Conservation (phyloP, 2,888 invertebrate genomes). For the Andrena trimmerana region DNA sequence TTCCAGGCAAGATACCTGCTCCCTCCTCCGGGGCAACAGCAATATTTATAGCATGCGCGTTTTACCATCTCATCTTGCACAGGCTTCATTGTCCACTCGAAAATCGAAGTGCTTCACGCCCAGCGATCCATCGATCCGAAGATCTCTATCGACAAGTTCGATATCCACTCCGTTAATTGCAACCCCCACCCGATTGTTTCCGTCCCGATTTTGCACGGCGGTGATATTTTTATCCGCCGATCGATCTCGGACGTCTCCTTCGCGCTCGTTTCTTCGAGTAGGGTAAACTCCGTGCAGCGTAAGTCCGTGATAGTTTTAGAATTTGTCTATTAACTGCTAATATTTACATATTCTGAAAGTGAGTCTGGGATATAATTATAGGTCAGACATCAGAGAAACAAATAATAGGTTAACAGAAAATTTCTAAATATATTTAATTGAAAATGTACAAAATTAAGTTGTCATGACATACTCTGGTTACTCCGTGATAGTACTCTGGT, state of each 20-base stretch:
- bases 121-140: neutral
- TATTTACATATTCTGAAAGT: too few relatives aligned
- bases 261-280: slow-evolving; percentile 14
- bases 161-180: slow-evolving; percentile 32
- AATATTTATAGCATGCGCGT: neutral
- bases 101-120: neutral
- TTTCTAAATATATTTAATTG: too few relatives aligned
- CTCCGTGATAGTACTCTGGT: too few relatives aligned
- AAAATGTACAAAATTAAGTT: too few relatives aligned
- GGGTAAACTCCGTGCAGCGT: too few relatives aligned
- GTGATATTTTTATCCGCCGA: slow-evolving; percentile 12
- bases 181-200: slow-evolving; percentile 18
- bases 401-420: too few relatives aligned
- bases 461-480: too few relatives aligned
- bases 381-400: too few relatives aligned
- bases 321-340: too few relatives aligned
- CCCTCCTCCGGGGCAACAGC: neutral
- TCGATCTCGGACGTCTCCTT: slow-evolving; percentile 15
- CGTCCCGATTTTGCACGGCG: slow-evolving; percentile 28
- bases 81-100: slow-evolving; percentile 9
- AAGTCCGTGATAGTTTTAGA: too few relatives aligned
- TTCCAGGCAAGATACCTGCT: neutral
- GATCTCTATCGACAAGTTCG: slow-evolving; percentile 17
- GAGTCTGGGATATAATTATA: too few relatives aligned
- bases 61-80: slow-evolving; percentile 6